phyloP scores from a whole-genome alignment of 1,140 invertebrate genomes.

The Drosophila simulans region DNA sequence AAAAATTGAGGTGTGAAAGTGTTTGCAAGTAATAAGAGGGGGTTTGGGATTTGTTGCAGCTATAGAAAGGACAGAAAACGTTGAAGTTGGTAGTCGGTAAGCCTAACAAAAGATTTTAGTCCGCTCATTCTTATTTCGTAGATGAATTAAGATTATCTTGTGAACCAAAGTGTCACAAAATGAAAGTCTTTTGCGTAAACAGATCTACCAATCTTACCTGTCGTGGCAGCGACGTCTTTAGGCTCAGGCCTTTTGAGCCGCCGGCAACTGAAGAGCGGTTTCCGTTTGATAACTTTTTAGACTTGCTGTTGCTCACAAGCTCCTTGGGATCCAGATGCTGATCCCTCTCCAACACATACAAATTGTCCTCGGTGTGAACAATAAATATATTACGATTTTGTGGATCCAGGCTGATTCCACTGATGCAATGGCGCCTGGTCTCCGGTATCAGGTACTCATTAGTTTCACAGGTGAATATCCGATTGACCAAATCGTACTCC shows the following conservation, averaged over 20 bases:
- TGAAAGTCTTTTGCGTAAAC: no score
- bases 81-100: not conserved
- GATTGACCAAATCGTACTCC: conserved; percentile 88
- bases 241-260: not conserved
- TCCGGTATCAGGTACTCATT: conserved; percentile 35
- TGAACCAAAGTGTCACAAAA: no score
- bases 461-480: conserved; percentile 86
- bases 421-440: conserved; percentile 82
- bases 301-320: conserved; percentile 2
- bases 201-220: conserved; percentile 22
- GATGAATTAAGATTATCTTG: no score
- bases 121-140: not conserved
- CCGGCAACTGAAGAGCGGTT: not conserved
- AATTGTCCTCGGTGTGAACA: conserved; percentile 87
- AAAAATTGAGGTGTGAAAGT: conserved; percentile 19
- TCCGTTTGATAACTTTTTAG: conserved; percentile 18
- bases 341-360: conserved; percentile 86
- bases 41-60: not conserved
- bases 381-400: conserved; percentile 87
- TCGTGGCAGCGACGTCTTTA: conserved; percentile 17
- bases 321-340: conserved; percentile 4
- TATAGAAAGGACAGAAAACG: not conserved
- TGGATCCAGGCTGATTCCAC: conserved; percentile 87
- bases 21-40: conserved; percentile 4
- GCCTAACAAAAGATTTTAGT: not conserved